phyloP scores from a whole-genome alignment of 2,113 vertebrate species.

The Gila orcuttii region DNA sequence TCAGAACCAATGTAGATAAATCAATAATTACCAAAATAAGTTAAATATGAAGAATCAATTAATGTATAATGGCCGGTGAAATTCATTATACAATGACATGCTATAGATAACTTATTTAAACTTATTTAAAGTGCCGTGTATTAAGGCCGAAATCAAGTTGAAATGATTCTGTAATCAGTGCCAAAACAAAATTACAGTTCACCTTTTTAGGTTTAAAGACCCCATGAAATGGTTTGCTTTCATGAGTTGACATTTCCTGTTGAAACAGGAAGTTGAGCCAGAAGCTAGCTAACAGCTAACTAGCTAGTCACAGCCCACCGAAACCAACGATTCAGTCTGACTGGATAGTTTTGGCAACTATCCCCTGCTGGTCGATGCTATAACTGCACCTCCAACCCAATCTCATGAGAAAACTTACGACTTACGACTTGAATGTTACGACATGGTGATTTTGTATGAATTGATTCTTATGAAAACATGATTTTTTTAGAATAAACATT shows the following conservation, averaged over 20 bases:
- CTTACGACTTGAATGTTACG: neutral
- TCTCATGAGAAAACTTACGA: neutral
- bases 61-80: neutral
- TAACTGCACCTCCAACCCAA: neutral
- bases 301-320: neutral
- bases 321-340: neutral
- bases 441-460: neutral
- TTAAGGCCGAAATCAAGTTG: neutral
- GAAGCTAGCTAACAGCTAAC: neutral
- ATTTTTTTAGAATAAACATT: too few relatives aligned
- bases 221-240: neutral
- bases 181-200: neutral
- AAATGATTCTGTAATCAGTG: neutral
- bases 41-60: neutral
- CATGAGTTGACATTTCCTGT: neutral
- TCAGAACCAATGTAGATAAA: neutral
- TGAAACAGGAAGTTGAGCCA: neutral
- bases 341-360: neutral
- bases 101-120: neutral
- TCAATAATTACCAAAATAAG: neutral
- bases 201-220: conserved; percentile 2
- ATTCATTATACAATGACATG: neutral
- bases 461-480: neutral
- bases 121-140: neutral
- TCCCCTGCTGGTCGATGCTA: neutral